Evolutionary conservation across 2,888 invertebrate species (phyloP), one percentile per base, ranked within the genome.

Genomic region (Stenchaetothrips biformis): DNA sequence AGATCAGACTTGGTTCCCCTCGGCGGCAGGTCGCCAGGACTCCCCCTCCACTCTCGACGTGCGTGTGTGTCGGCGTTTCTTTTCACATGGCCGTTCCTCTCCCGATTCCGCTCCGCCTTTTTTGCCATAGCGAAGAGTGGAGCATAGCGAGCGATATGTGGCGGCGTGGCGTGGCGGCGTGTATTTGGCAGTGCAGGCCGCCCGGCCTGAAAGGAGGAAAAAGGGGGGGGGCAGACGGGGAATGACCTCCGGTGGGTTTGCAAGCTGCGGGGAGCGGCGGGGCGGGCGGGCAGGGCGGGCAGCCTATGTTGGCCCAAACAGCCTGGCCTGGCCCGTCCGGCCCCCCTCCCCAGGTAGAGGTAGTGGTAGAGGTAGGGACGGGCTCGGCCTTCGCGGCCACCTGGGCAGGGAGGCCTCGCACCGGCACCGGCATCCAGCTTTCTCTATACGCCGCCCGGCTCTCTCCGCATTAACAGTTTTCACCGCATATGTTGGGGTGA

Each of bases 101-200:
- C 25, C 67, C 67, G 67, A 74, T 21, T 74, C 67, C 67, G 67
- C 67, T 25, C 25, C 67, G 67, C 25, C 67, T 74, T 74, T 74
- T 74, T 74, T 21, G 67, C 67, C 67, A 74, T 74, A 74, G 67
- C 67, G 67, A 74, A 8, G 53, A 74, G 67, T 25, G 67, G 25
- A 67, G 67, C 21, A 74, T 74, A 74, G 67, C 25, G 25, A 74
- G 25, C 67, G 21, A 74, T 74, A 21, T 21, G 67, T 21, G 25
- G n/a, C 11, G 67, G 21, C 6, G 67, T 21, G 67, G 67, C 9
- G 67, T 21, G 67, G 67, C 9, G 67, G 37, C 37, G 53, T 53
- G 16, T 53, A 16, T 53, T 53, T 13, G 53, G 53, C 53, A 37
- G 59, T 59, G 59, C 59, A 59, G 59, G 59, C 18, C 13, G 59